Evolutionary conservation across 1,140 invertebrate genomes (phyloP).

Genomic region (Trichonephila clavipes): DNA sequence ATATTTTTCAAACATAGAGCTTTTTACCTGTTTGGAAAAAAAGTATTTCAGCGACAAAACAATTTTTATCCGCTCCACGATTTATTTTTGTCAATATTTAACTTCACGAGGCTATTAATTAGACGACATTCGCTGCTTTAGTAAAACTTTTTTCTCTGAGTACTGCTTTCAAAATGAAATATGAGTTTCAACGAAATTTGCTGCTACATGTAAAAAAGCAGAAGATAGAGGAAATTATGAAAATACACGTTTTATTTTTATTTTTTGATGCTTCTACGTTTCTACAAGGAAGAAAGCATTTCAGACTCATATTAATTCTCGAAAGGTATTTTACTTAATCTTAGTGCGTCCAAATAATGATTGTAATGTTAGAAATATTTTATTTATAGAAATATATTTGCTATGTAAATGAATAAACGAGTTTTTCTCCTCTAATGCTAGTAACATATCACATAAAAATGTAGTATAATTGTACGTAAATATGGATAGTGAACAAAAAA

Average conservation of each 20-base stretch:
- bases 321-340: not conserved
- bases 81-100: constrained; percentile 67
- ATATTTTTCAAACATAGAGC: not conserved
- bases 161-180: constrained; percentile 47
- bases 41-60: not conserved
- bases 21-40: constrained; percentile 22
- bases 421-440: too few species aligned
- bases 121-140: constrained; percentile 26
- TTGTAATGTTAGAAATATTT: too few species aligned
- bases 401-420: too few species aligned
- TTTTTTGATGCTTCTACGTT: constrained; percentile 2
- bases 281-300: not conserved
- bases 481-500: too few species aligned
- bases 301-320: not conserved
- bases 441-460: too few species aligned
- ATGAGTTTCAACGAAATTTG: constrained; percentile 1
- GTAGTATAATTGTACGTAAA: too few species aligned
- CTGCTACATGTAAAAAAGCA: not conserved
- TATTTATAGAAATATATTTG: too few species aligned
- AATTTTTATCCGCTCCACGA: constrained; percentile 37
- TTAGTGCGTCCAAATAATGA: not conserved
- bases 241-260: not conserved
- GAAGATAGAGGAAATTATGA: constrained; percentile 13
- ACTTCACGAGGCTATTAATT: constrained; percentile 45
- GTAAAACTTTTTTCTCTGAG: not conserved